phyloP scores from a whole-genome alignment of 2,113 vertebrate species.

The Psammodynastes pulverulentus region DNA sequence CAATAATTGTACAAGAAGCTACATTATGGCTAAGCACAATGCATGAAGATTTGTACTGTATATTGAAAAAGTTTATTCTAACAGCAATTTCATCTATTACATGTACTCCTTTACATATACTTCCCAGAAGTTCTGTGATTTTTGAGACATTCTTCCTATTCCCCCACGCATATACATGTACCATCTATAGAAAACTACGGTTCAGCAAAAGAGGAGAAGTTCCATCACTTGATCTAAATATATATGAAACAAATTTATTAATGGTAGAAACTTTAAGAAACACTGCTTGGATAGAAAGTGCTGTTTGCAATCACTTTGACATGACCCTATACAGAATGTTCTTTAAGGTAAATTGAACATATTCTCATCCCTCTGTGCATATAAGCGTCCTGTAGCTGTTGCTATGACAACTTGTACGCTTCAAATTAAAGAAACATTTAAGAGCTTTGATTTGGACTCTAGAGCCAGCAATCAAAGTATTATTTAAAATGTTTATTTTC shows the following conservation, averaged over 20 bases:
- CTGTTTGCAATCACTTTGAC: neutral
- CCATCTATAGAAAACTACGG: neutral
- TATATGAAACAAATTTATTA: neutral
- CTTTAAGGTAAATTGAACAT: neutral
- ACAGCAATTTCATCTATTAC: neutral
- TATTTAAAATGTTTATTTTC: constrained; percentile 3
- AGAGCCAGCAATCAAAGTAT: constrained; percentile 14
- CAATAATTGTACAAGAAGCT: neutral
- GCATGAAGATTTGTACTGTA: neutral
- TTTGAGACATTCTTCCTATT: neutral
- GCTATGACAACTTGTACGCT: neutral
- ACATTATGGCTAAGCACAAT: neutral
- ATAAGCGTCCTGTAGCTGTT: neutral
- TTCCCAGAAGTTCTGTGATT: neutral
- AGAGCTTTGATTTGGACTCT: neutral
- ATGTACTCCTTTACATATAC: neutral
- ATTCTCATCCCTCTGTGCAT: neutral
- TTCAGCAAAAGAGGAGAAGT: neutral
- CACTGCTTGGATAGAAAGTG: neutral
- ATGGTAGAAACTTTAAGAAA: neutral
- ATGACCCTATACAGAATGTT: neutral
- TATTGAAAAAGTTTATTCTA: neutral
- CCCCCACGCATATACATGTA: too few species aligned
- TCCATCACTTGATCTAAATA: neutral
- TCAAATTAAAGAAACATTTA: constrained; percentile 20